Conservation (phyloP, 2,113 vertebrate genomes). For the Nothocercus julius region DNA sequence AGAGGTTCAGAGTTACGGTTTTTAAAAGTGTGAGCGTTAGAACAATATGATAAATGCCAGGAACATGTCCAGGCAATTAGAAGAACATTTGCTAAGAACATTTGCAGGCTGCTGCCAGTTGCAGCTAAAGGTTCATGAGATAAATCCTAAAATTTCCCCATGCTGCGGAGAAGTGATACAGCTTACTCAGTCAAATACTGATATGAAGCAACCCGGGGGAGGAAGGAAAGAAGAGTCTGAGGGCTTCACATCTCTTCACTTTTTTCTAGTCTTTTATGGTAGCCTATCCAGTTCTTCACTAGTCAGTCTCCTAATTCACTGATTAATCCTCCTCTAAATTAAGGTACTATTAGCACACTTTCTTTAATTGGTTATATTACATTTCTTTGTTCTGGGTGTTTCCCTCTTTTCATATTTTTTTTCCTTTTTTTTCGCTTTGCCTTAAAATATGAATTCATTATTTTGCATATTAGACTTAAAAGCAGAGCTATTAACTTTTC, state of each 20-base stretch:
- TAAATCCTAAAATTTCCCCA: not conserved
- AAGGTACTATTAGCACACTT: constrained; percentile 23
- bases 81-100: not conserved
- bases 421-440: not conserved
- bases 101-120: not conserved
- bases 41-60: rapidly evolving
- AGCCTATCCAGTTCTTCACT: not conserved
- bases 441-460: constrained; percentile 46
- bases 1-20: not conserved
- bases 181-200: not conserved
- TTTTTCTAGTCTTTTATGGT: not conserved
- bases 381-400: constrained; percentile 31
- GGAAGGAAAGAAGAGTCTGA: not conserved
- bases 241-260: not conserved
- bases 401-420: not conserved
- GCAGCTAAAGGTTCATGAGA: not conserved
- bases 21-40: not conserved
- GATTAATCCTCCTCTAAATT: constrained; percentile 21
- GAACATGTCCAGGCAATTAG: not conserved
- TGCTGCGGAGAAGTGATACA: not conserved
- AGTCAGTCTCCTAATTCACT: not conserved
- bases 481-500: constrained; percentile 30
- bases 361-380: not conserved
- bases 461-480: constrained; percentile 58
- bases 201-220: not conserved